A percentile compares a stretch with the other conserved stretches of the same genome.
Conservation (phyloP, 2,113 vertebrate species). For the Cervus canadensis region DNA sequence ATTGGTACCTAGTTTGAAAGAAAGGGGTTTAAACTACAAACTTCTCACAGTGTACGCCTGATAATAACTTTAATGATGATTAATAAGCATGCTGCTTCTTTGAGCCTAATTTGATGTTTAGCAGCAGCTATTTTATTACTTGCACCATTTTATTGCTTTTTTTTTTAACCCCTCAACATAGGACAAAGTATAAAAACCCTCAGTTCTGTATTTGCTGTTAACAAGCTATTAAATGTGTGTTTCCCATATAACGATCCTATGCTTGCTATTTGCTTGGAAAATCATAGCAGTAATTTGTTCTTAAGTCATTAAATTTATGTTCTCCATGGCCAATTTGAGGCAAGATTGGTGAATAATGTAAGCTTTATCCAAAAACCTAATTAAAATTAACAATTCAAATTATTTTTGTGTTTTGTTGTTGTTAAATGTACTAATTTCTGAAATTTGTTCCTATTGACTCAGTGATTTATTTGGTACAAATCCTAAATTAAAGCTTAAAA, state of each 20-base stretch:
- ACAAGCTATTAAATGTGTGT: not conserved
- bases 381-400: slow-evolving; percentile 24
- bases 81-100: not conserved
- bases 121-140: slow-evolving; percentile 1
- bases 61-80: slow-evolving; percentile 3
- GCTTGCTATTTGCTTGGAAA: not conserved
- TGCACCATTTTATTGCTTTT: not conserved
- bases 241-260: not conserved
- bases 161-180: not conserved
- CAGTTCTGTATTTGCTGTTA: not conserved
- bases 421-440: not conserved
- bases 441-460: not conserved
- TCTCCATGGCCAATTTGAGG: slow-evolving; percentile 18
- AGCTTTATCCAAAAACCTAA: slow-evolving; percentile 7
- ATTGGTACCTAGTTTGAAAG: not conserved
- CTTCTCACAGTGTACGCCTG: not conserved
- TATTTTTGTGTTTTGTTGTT: slow-evolving; percentile 12
- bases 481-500: not conserved
- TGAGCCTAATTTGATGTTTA: not conserved
- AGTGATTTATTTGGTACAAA: not conserved
- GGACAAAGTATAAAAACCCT: not conserved
- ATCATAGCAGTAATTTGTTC: not conserved
- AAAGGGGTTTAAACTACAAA: not conserved
- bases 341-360: not conserved
- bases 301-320: slow-evolving; percentile 14